Conservation (phyloP, 2,113 vertebrate genomes). For the Alces alces region DNA sequence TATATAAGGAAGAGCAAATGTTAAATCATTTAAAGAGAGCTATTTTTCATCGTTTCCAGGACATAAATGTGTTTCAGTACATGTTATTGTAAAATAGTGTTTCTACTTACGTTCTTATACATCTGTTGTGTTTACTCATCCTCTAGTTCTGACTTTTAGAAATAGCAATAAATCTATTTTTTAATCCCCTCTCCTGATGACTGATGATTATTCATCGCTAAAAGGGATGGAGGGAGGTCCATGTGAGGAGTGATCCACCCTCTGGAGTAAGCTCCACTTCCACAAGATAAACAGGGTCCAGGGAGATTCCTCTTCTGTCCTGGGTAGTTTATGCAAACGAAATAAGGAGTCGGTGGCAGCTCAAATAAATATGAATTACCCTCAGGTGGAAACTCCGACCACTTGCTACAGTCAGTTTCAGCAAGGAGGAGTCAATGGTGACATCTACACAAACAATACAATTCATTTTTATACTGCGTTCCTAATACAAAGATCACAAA, state of each 20-base stretch:
- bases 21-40: slow-evolving; percentile 69
- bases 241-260: slow-evolving; percentile 7
- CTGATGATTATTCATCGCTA: slow-evolving; percentile 64
- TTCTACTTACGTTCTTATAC: slow-evolving; percentile 61
- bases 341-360: slow-evolving; percentile 55
- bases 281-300: slow-evolving; percentile 54
- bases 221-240: slow-evolving; percentile 47
- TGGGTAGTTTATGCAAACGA: slow-evolving; percentile 55
- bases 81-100: slow-evolving; percentile 71
- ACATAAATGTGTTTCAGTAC: slow-evolving; percentile 66
- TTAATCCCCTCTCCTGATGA: slow-evolving; percentile 68
- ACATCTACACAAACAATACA: slow-evolving; percentile 8
- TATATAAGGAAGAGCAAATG: slow-evolving; percentile 53
- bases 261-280: slow-evolving; percentile 25
- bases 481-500: slow-evolving; percentile 25
- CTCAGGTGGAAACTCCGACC: slow-evolving; percentile 48
- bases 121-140: slow-evolving; percentile 70
- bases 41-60: slow-evolving; percentile 69
- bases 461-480: slow-evolving; percentile 24
- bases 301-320: slow-evolving; percentile 57
- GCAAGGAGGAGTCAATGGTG: slow-evolving; percentile 40
- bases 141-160: slow-evolving; percentile 65
- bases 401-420: slow-evolving; percentile 55
- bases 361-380: slow-evolving; percentile 58
- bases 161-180: slow-evolving; percentile 72